Conservation (phyloP, 64 coral and sea anemone genomes). For the Pocillopora damicornis region DNA sequence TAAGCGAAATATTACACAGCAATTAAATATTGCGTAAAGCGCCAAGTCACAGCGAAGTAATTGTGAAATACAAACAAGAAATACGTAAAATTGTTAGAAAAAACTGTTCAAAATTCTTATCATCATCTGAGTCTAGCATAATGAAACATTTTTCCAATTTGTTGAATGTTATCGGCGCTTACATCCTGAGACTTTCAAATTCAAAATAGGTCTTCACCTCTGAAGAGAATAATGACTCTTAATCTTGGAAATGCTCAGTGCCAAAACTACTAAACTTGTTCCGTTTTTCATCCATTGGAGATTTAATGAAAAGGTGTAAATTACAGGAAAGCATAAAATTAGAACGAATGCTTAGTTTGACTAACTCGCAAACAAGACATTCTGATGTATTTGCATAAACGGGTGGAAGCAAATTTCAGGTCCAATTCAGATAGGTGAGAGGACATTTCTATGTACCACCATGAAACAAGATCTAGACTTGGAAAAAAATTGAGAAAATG, state of each 20-base stretch:
- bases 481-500: not conserved
- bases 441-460: conserved; percentile 25
- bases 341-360: not conserved
- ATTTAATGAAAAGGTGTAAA: not conserved
- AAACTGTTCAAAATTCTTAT: not conserved
- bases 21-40: conserved; percentile 1
- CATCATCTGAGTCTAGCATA: not conserved
- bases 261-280: not conserved
- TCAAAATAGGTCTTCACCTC: not conserved
- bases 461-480: not conserved
- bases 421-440: not conserved
- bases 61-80: not conserved
- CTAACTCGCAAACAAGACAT: not conserved
- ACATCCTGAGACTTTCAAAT: not conserved
- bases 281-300: not conserved
- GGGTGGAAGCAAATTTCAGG: not conserved
- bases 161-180: conserved; percentile 2
- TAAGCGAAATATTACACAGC: not conserved
- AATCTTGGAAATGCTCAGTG: not conserved
- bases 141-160: not conserved
- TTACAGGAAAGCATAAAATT: conserved; percentile 19
- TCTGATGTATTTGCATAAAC: conserved; percentile 12
- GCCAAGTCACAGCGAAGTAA: not conserved
- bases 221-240: not conserved
- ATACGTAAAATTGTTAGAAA: conserved; percentile 13